These are phyloP conservation scores for Diadegma fenestrale DNA, from an alignment of 2,888 invertebrate species.

Conservation along the genomic window DNA sequence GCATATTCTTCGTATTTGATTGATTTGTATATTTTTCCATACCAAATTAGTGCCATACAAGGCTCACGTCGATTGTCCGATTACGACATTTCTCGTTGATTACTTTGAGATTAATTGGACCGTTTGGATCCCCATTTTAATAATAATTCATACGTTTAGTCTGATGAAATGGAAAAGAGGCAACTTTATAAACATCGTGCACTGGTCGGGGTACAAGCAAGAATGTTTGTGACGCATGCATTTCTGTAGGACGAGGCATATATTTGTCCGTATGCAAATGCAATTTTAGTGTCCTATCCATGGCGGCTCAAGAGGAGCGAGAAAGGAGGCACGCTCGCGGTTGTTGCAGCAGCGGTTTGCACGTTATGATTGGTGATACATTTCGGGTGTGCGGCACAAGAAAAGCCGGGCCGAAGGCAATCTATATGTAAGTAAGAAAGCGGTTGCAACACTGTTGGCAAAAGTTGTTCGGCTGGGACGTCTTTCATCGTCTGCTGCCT, in stretches of 20 bases:
- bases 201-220: constrained; percentile 54
- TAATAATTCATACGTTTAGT: constrained; percentile 24
- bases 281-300: constrained; percentile 74
- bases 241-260: constrained; percentile 46
- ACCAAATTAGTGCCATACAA: background rate
- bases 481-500: constrained; percentile 43
- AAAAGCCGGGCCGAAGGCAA: constrained; percentile 77
- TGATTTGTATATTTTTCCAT: background rate
- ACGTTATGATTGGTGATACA: constrained; percentile 78
- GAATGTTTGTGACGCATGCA: constrained; percentile 54
- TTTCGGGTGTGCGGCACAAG: constrained; percentile 74
- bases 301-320: constrained; percentile 39
- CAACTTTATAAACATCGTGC: constrained; percentile 59
- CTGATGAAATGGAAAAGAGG: background rate
- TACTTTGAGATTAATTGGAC: constrained; percentile 41
- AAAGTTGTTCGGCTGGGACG: constrained; percentile 63
- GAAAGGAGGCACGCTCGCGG: constrained; percentile 36
- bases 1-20: background rate
- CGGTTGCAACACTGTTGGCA: constrained; percentile 44
- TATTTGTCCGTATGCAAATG: constrained; percentile 78
- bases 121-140: constrained; percentile 5
- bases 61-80: constrained; percentile 1
- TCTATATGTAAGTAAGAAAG: constrained; percentile 83
- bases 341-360: constrained; percentile 43
- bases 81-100: constrained; percentile 33